Base-by-base conservation (phyloP, 2,113 vertebrate genomes). In the Oncorhynchus tshawytscha region DNA sequence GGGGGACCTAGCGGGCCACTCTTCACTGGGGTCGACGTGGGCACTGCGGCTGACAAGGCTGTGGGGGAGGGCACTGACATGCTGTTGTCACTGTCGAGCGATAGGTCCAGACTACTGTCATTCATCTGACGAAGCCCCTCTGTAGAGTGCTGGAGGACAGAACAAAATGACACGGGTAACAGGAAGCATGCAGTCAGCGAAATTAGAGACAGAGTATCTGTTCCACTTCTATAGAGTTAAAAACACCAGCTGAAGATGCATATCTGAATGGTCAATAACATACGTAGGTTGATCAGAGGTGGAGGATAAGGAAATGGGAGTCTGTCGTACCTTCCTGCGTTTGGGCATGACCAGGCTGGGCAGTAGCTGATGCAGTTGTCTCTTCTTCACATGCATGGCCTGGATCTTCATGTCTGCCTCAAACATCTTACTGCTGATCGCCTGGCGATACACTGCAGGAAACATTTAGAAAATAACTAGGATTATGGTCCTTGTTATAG, bases 41-140 rank as follows among this genome's bases (percentile, higher is more conserved):
- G 93, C 94, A 72, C 87, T 88, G 18, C 18, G 31, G 31, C 29
- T 22, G 65, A 18, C 18, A 62, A 4, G 9, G 78, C 64, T 0
- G 83, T 96, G 66, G 95, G 95, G 1, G 95, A 96, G 92, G 96
- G 95, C 91, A 97, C 95, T 84, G 95, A 95, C 90, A 96, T 95
- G 94, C 95, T 96, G 93, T 96, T 96, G 84, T 97, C 96, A 86
- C 96, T 96, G 91, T 97, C 95, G 91, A 96, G 87, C 49, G 94
- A 96, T 80, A 96, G 91, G 80, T 97, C 96, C 78, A 97, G 88
- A 84, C 94, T 95, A 92, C 91, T 95, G 78, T 97, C 96, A 78
- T 94, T 95, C 85, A 95, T 87, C 72, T 92, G 72, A 76, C 88
- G 93, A 77, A 95, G 91, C 18, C 94, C 93, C 87, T 97, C 95